These are phyloP conservation scores for Ptyas mucosa DNA, from an alignment of 2,113 vertebrate species.

Conservation along the genomic window DNA sequence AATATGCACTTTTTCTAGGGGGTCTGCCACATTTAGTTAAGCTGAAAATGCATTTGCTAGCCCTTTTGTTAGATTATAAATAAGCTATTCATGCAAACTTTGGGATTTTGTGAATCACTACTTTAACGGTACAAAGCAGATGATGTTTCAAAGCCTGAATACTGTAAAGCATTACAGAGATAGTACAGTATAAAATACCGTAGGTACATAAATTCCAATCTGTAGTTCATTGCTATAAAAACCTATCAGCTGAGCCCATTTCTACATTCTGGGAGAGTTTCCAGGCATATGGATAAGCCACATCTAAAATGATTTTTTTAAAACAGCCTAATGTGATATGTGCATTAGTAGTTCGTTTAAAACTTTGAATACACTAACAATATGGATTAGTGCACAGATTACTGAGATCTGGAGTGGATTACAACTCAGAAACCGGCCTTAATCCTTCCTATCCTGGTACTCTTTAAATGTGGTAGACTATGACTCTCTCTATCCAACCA, in stretches of 20 bases:
- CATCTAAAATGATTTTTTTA: background rate
- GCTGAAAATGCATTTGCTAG: background rate
- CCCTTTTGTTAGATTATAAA: background rate
- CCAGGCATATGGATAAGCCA: background rate
- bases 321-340: background rate
- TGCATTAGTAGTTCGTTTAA: background rate
- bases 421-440: background rate
- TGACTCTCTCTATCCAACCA: background rate
- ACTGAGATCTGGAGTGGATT: background rate
- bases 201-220: background rate
- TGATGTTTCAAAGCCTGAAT: background rate
- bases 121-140: background rate
- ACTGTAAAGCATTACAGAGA: background rate
- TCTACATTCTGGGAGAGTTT: background rate
- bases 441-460: background rate
- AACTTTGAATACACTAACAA: background rate
- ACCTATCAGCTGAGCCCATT: background rate
- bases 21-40: background rate
- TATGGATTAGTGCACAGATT: background rate
- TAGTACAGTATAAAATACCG: background rate
- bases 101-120: background rate
- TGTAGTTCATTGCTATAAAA: background rate
- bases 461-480: background rate
- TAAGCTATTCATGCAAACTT: background rate
- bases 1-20: background rate